Conservation (phyloP, 2,888 invertebrate genomes). For the Acholoe squamosa region DNA sequence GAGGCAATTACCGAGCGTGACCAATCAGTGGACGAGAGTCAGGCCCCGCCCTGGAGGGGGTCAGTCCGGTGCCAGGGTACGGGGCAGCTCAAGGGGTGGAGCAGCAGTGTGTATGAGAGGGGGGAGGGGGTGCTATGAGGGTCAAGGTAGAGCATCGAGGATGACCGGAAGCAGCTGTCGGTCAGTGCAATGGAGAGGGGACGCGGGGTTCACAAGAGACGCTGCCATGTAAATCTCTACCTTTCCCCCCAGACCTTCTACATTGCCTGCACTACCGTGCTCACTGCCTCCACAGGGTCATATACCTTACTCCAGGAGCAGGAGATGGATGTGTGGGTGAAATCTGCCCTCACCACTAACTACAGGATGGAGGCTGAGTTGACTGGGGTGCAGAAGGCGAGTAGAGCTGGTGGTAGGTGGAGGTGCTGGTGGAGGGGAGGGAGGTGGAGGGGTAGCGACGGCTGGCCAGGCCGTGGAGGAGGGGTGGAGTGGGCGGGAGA, state of each 20-base stretch:
- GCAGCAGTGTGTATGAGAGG: slow-evolving; percentile 20
- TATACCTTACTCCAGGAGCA: slow-evolving; percentile 27
- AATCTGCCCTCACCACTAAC: neutral
- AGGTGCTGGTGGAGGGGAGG: neutral
- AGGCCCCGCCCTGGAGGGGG: slow-evolving; percentile 28
- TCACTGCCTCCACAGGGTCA: neutral
- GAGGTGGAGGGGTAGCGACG: neutral
- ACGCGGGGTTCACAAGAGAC: neutral
- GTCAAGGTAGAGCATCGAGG: slow-evolving; percentile 25
- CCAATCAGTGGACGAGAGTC: slow-evolving; percentile 2
- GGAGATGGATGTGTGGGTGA: slow-evolving; percentile 1
- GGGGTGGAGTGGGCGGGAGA: neutral
- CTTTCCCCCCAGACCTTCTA: neutral
- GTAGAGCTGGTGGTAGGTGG: neutral
- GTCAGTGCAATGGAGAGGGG: neutral
- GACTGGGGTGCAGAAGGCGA: neutral
- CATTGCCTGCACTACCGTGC: neutral
- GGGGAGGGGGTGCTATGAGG: neutral
- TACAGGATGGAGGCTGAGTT: neutral
- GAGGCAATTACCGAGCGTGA: slow-evolving; percentile 9
- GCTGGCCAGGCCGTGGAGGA: neutral
- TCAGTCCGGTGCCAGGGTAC: neutral
- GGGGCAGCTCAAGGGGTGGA: neutral
- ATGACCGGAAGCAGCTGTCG: slow-evolving; percentile 41
- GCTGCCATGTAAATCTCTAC: neutral